Evolutionary conservation across 2,888 invertebrate species (phyloP), one percentile per base, ranked within the genome.

Genomic region (Portevinia maculata): DNA sequence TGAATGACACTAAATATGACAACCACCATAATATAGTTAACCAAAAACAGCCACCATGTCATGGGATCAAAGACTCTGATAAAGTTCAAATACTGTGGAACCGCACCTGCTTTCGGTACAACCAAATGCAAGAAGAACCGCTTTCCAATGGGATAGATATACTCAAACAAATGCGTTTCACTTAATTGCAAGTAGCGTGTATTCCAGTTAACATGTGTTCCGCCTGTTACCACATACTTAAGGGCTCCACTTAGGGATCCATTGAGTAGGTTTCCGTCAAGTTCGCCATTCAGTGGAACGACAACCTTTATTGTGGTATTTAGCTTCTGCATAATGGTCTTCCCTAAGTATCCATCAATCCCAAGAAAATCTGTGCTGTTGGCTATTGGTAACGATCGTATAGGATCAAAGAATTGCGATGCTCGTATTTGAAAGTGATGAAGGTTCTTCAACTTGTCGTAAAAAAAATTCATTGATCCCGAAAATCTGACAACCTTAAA

Each of bases 21-120:
- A 44, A 44, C 75, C 1, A 70, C 39, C 0, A 70, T 9, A 6
- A 81, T 8, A 1, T 75, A 75, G 5, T 70, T 69, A 0, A 69
- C 4, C 7, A 73, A 8, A 8, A 79, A 34, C 3, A 64, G 13
- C 64, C 34, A 88, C 88, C 52, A 89, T 85, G 59, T 90, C 87
- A 76, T 30, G 1, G 34, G 4, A 1, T 76, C 13, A 37, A 89
- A 88, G 0, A 87, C 88, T 1, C 86, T 83, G 0, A 88, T 79
- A 48, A 90, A 89, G 13, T 88, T 89, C 1, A 86, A 67, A 64
- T 87, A 89, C 50, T 87, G 86, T 0, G 90, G 89, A 8, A 85
- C 81, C 60, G 87, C 79, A 17, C 60, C 81, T 0, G 89, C 87
- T 0, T 89, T 87, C 0, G 89, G 90, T 0, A 90, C 88, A 0